phyloP scores from a whole-genome alignment of 2,113 vertebrate species.

The Felis chaus region DNA sequence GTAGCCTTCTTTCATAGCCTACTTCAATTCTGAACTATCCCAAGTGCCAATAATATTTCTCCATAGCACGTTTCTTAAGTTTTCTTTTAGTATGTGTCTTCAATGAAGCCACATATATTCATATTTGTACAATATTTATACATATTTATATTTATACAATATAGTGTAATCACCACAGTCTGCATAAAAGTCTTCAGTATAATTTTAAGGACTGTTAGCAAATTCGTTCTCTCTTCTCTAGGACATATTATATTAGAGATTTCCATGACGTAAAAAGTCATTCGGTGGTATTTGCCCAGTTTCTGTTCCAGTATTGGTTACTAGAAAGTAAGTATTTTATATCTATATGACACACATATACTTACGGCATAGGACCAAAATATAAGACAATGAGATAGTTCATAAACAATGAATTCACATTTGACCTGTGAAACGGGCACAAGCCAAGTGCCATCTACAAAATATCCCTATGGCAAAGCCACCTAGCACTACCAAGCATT shows the following conservation, averaged over 20 bases:
- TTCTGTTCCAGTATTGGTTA: background rate
- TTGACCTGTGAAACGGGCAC: background rate
- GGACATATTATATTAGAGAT: background rate
- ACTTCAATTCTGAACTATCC: background rate
- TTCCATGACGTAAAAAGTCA: background rate
- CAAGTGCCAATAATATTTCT: background rate
- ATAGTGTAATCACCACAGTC: background rate
- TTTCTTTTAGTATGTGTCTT: background rate
- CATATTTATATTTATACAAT: background rate
- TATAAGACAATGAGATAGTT: background rate
- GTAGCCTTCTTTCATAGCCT: background rate
- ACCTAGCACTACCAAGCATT: background rate
- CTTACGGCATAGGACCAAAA: background rate
- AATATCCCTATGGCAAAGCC: background rate
- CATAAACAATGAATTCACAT: background rate
- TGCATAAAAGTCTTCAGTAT: background rate
- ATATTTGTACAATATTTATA: background rate
- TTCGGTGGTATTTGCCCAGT: background rate
- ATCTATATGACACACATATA: background rate
- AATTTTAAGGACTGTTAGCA: background rate
- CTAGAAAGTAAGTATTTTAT: background rate
- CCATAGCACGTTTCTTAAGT: background rate
- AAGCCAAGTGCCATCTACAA: background rate
- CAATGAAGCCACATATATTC: background rate
- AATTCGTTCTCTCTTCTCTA: background rate